A percentile compares a stretch with the other conserved stretches of the same genome.
Conservation (phyloP, 2,888 invertebrate species). For the Metalampra italica region DNA sequence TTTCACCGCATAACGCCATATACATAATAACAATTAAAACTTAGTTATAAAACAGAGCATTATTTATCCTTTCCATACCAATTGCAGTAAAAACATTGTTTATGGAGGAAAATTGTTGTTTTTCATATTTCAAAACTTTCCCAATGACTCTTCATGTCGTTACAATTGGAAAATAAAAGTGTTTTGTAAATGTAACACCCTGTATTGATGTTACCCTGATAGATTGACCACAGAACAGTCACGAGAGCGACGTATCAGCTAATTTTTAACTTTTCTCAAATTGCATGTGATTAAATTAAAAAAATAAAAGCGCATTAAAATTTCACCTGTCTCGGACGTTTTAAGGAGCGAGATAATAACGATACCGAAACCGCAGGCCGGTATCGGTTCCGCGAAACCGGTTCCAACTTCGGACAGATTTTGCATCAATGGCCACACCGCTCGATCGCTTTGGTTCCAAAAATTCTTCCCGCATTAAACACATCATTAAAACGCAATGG, state of each 20-base stretch:
- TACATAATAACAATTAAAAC: too few species aligned
- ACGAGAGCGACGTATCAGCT: background rate
- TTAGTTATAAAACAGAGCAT: too few species aligned
- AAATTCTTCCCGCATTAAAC: constrained; percentile 24
- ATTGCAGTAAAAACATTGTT: too few species aligned
- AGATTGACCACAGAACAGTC: background rate
- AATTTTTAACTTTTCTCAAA: constrained; percentile 3
- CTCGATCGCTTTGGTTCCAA: constrained; percentile 2
- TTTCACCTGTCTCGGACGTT: constrained; percentile 42
- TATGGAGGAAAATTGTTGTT: background rate
- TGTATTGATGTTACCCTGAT: too few species aligned
- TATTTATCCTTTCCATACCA: too few species aligned
- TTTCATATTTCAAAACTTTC: background rate
- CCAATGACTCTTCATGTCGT: too few species aligned
- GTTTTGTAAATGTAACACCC: too few species aligned
- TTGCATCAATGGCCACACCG: constrained; percentile 33
- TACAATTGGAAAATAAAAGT: background rate
- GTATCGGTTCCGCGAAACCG: constrained; percentile 20
- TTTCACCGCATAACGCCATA: too few species aligned
- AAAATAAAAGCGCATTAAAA: constrained; percentile 33
- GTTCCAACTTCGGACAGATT: constrained; percentile 18
- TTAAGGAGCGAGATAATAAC: constrained; percentile 26
- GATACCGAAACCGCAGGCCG: constrained; percentile 20
- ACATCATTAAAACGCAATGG: constrained; percentile 45
- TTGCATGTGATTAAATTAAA: constrained; percentile 7